phyloP scores from a whole-genome alignment of 2,888 invertebrate species.

The Andrena dorsata region DNA sequence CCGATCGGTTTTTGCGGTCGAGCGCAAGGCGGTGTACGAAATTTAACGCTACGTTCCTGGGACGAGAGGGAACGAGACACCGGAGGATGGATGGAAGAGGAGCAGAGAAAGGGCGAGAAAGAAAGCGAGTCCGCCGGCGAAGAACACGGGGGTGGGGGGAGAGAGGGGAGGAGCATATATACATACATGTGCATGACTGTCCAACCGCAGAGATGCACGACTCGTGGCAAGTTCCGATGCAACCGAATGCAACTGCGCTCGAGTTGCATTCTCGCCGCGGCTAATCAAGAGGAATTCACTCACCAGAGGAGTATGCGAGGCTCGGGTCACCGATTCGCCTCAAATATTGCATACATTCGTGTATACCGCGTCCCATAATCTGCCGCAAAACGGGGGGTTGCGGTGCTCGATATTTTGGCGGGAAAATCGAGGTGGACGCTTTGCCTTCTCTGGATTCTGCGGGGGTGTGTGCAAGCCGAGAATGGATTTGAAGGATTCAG shows the following conservation, averaged over 20 bases:
- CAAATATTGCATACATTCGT: no score
- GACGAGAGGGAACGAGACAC: constrained; percentile 31
- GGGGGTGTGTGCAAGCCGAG: no score
- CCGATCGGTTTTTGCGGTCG: constrained; percentile 53
- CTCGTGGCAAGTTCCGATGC: constrained; percentile 72
- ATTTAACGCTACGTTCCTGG: constrained; percentile 53
- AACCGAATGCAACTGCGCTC: constrained; percentile 29
- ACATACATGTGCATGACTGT: constrained; percentile 69
- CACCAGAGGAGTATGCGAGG: neutral
- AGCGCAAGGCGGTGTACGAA: constrained; percentile 40
- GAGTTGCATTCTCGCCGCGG: constrained; percentile 12
- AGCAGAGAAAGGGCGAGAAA: constrained; percentile 46
- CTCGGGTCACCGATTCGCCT: no score
- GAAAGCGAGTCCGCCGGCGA: constrained; percentile 38
- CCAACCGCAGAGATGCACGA: constrained; percentile 76
- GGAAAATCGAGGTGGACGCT: no score
- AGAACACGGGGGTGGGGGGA: constrained; percentile 44
- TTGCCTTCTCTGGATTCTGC: no score
- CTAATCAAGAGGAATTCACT: neutral
- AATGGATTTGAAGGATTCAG: no score
- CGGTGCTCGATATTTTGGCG: no score
- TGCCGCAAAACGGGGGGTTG: no score
- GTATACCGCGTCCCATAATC: no score
- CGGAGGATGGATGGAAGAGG: neutral
- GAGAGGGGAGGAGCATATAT: constrained; percentile 61